Evolutionary conservation across 2,888 invertebrate genomes (phyloP).

Genomic region (Scaptomyza flava): DNA sequence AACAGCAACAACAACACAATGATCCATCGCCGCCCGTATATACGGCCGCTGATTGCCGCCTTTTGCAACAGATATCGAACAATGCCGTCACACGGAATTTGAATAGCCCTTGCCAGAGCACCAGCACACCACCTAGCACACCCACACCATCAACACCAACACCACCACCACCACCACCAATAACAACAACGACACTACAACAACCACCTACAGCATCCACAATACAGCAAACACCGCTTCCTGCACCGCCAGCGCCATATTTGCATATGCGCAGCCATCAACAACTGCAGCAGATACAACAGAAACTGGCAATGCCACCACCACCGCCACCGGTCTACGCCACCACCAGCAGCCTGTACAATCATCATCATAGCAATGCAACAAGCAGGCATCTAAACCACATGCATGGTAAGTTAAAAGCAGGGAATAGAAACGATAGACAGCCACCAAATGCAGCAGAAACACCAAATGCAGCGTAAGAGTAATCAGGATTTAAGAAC

Average conservation of each 20-base stretch:
- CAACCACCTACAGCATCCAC: conserved; percentile 42
- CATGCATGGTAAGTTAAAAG: conserved; percentile 79
- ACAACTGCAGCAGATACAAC: conserved; percentile 64
- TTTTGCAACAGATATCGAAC: conserved; percentile 81
- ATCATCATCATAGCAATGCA: conserved; percentile 64
- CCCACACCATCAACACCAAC: conserved; percentile 62
- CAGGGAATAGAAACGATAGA: neutral
- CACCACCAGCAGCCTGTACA: conserved; percentile 57
- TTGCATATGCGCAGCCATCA: conserved; percentile 71
- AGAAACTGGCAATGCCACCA: conserved; percentile 69
- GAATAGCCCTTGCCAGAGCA: conserved; percentile 73
- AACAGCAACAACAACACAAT: conserved; percentile 42
- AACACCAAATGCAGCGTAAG: conserved; percentile 28
- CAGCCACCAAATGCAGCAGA: neutral
- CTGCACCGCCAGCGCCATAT: conserved; percentile 63
- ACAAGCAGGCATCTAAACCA: conserved; percentile 62
- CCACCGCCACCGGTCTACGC: conserved; percentile 67
- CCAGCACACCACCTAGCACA: conserved; percentile 71
- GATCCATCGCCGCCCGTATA: conserved; percentile 74
- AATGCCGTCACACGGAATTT: conserved; percentile 79
- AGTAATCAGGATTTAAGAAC: neutral
- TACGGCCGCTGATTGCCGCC: conserved; percentile 80
- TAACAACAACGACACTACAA: conserved; percentile 23
- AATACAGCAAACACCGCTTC: conserved; percentile 48
- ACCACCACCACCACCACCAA: conserved; percentile 23